phyloP scores from a whole-genome alignment of 64 coral and sea anemone genomes.

The Trachythela sp. region DNA sequence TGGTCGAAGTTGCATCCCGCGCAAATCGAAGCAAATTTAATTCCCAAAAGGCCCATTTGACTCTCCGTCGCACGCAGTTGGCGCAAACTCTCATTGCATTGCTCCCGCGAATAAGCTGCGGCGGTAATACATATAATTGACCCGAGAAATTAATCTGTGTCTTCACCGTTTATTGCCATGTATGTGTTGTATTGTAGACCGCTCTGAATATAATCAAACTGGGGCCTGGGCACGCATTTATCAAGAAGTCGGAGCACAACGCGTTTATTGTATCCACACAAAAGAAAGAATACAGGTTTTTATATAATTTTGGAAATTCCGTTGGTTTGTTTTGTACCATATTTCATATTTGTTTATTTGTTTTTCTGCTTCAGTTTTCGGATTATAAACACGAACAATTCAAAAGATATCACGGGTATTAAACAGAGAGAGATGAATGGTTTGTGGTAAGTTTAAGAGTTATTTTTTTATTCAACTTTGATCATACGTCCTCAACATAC shows the following conservation, averaged over 20 bases:
- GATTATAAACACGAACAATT: constrained; percentile 75
- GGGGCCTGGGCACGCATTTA: constrained; percentile 76
- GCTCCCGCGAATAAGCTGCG: too few species aligned
- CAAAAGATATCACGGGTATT: constrained; percentile 54
- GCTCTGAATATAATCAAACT: constrained; percentile 92
- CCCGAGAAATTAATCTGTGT: background rate
- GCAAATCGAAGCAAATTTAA: too few species aligned
- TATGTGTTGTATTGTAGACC: constrained; percentile 26
- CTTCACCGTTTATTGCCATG: background rate
- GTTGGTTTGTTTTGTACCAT: background rate
- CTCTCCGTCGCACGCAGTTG: too few species aligned
- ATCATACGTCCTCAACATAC: too few species aligned
- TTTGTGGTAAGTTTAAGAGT: constrained; percentile 50
- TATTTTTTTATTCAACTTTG: background rate
- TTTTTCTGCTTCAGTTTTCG: constrained; percentile 62
- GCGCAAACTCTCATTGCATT: too few species aligned
- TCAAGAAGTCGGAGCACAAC: constrained; percentile 77
- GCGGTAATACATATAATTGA: too few species aligned
- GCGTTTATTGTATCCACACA: constrained; percentile 79
- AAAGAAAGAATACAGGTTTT: constrained; percentile 96
- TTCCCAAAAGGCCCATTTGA: too few species aligned
- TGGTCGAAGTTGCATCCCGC: too few species aligned
- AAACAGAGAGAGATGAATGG: constrained; percentile 80
- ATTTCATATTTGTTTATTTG: background rate
- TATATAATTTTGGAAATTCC: background rate